Conservation (phyloP, 2,113 vertebrate species). For the Rattus rattus region DNA sequence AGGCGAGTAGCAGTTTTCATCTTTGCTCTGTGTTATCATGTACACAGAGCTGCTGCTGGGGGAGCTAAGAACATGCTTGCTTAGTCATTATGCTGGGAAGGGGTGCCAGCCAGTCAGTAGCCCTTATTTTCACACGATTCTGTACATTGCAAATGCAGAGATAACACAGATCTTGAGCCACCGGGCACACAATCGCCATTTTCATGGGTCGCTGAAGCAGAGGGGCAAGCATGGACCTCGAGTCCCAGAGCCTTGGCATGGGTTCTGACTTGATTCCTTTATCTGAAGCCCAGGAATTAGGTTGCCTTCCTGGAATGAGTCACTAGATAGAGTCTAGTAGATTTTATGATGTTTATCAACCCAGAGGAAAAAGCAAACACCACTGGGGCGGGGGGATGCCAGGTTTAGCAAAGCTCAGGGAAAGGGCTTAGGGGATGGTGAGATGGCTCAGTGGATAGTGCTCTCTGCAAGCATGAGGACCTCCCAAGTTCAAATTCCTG, state of each 20-base stretch:
- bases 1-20: conserved; percentile 79
- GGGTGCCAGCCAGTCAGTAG: conserved; percentile 78
- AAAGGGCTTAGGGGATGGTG: background rate
- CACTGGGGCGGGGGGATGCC: background rate
- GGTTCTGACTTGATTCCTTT: background rate
- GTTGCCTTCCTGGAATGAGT: conserved; percentile 48
- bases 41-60: conserved; percentile 72
- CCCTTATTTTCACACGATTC: conserved; percentile 69
- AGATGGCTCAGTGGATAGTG: background rate
- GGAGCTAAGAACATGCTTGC: conserved; percentile 72
- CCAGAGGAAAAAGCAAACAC: conserved; percentile 49
- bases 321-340: conserved; percentile 27
- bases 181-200: background rate
- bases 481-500: background rate
- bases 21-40: conserved; percentile 77
- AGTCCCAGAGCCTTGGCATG: background rate
- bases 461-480: background rate
- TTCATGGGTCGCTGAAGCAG: background rate
- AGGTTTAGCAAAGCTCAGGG: conserved; percentile 38
- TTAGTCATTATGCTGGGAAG: conserved; percentile 81
- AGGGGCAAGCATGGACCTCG: background rate
- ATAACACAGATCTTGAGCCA: background rate
- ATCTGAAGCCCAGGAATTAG: background rate
- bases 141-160: conserved; percentile 2
- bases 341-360: conserved; percentile 48